Conservation (phyloP, 1,140 invertebrate genomes). For the Ceratina australensis region DNA sequence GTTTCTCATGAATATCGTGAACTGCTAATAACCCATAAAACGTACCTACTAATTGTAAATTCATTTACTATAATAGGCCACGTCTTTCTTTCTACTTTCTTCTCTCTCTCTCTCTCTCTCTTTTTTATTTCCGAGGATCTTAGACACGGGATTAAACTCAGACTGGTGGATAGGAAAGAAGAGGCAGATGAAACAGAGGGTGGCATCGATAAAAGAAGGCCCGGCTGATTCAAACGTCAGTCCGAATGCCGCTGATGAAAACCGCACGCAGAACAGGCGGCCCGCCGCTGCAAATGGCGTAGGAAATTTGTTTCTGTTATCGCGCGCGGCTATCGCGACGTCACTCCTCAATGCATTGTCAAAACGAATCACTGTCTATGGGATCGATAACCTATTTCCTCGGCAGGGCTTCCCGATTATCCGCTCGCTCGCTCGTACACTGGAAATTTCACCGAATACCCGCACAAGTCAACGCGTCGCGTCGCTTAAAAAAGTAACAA, state of each 20-base stretch:
- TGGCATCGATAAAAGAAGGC: background rate
- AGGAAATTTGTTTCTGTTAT: constrained; percentile 70
- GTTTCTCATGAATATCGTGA: too few relatives aligned
- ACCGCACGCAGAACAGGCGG: constrained; percentile 43
- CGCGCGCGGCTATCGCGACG: constrained; percentile 54
- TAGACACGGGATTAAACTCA: background rate
- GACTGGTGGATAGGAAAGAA: background rate
- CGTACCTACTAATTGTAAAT: too few relatives aligned
- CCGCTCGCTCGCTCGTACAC: constrained; percentile 28
- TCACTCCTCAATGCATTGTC: constrained; percentile 60
- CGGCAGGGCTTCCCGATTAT: constrained; percentile 72
- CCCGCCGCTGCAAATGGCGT: constrained; percentile 59
- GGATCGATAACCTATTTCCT: constrained; percentile 77
- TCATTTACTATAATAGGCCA: too few relatives aligned
- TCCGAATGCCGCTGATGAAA: constrained; percentile 50
- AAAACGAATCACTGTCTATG: constrained; percentile 69
- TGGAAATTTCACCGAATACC: constrained; percentile 45
- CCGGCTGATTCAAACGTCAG: constrained; percentile 51
- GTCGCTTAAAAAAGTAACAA: too few relatives aligned
- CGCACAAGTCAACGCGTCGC: too few relatives aligned
- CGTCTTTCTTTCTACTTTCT: background rate
- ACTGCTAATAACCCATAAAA: too few relatives aligned
- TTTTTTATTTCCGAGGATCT: background rate
- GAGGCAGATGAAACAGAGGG: background rate
- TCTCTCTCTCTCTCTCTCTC: background rate